These are phyloP conservation scores for Empidonax alnorum DNA, from an alignment of 2,113 vertebrate genomes.

Conservation along the genomic window DNA sequence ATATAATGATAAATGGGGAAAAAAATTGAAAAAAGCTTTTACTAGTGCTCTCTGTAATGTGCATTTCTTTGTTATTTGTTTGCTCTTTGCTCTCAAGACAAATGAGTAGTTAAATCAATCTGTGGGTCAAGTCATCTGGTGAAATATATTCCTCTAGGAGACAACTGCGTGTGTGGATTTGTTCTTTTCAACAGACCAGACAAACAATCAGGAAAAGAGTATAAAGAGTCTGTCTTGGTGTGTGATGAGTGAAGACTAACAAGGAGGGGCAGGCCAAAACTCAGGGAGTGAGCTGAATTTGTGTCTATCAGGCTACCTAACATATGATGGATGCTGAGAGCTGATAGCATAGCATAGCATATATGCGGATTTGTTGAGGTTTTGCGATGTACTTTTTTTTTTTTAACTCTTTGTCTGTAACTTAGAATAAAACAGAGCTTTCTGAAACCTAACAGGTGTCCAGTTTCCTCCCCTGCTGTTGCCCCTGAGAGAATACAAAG, in stretches of 20 bases:
- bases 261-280: not conserved
- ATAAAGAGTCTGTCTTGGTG: not conserved
- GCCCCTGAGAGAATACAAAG: not conserved
- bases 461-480: not conserved
- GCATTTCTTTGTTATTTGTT: not conserved
- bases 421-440: not conserved
- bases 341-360: not conserved
- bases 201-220: not conserved
- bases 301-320: not conserved
- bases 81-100: not conserved
- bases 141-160: not conserved
- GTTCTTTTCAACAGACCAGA: not conserved
- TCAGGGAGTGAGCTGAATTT: not conserved
- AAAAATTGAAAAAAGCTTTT: not conserved
- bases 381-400: not conserved
- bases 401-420: not conserved
- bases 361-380: rapidly evolving
- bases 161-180: not conserved
- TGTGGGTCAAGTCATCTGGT: not conserved
- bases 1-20: not conserved
- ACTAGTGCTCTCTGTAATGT: not conserved
- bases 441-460: not conserved
- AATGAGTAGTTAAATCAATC: not conserved
- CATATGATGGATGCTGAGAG: not conserved
- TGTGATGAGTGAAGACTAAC: not conserved